A percentile compares a stretch with the other conserved stretches of the same genome.
phyloP scores from a whole-genome alignment of 2,113 vertebrate species.

The Malurus alboscapulatus region DNA sequence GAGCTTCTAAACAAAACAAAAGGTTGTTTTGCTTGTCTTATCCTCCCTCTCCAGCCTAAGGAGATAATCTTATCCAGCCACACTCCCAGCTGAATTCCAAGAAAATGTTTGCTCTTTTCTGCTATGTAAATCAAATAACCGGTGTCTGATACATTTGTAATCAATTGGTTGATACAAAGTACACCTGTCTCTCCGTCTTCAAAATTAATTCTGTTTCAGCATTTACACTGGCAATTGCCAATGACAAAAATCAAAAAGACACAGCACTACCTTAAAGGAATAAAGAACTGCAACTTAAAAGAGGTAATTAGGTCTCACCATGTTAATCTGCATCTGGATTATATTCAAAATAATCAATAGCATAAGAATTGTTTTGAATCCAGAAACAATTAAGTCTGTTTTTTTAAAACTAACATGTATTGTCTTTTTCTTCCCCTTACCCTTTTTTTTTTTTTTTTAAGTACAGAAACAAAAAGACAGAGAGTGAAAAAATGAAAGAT shows the following conservation, averaged over 20 bases:
- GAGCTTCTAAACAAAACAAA: neutral
- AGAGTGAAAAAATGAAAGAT: neutral
- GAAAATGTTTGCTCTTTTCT: slow-evolving; percentile 52
- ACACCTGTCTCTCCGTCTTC: neutral
- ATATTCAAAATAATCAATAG: neutral
- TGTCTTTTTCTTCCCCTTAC: neutral
- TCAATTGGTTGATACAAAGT: slow-evolving; percentile 9
- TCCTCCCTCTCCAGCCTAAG: slow-evolving; percentile 3
- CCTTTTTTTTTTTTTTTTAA: too few relatives aligned
- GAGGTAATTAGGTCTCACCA: neutral
- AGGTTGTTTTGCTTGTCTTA: neutral
- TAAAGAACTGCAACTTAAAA: neutral
- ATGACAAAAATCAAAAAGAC: slow-evolving; percentile 19
- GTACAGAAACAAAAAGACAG: neutral
- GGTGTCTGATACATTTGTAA: neutral
- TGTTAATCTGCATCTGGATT: neutral
- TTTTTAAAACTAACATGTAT: neutral
- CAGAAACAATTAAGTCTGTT: neutral
- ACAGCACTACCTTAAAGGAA: neutral
- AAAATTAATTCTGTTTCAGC: slow-evolving; percentile 2
- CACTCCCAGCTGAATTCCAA: neutral
- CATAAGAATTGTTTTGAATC: fast-evolving
- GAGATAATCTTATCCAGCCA: slow-evolving; percentile 5
- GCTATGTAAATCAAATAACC: neutral
- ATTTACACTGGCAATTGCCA: slow-evolving; percentile 14